Conservation (phyloP, 2,113 vertebrate genomes). For the Leptobrachium leishanense region DNA sequence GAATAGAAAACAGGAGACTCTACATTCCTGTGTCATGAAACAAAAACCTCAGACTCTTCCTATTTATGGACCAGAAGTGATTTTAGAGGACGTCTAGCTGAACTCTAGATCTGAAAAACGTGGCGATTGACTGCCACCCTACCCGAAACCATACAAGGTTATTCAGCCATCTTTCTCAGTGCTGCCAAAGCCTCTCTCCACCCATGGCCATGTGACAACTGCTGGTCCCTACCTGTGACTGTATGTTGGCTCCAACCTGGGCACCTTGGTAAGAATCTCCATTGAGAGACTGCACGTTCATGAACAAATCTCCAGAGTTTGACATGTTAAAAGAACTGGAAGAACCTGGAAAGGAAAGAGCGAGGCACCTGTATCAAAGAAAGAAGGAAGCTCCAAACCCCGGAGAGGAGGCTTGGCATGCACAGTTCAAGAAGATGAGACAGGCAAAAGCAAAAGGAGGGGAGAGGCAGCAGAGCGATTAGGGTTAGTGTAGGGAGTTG, state of each 20-base stretch:
- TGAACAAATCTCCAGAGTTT: conserved; percentile 99
- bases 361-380: conserved; percentile 91
- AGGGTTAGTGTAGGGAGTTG: conserved; percentile 23
- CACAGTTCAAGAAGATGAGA: conserved; percentile 28
- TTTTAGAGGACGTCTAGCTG: too few species aligned
- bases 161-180: background rate
- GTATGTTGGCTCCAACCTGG: conserved; percentile 99
- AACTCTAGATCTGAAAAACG: too few species aligned
- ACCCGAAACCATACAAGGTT: too few species aligned
- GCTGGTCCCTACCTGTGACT: conserved; percentile 94
- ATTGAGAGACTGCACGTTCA: conserved; percentile 99
- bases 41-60: too few species aligned
- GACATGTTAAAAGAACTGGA: conserved; percentile 99
- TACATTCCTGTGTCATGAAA: background rate
- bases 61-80: too few species aligned
- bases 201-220: conserved; percentile 16
- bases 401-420: conserved; percentile 49
- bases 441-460: background rate
- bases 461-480: background rate
- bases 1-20: background rate
- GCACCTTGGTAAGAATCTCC: conserved; percentile 99
- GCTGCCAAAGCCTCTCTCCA: background rate
- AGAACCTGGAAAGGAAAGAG: conserved; percentile 98
- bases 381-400: conserved; percentile 75
- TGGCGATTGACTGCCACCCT: too few species aligned